phyloP scores from a whole-genome alignment of 2,888 invertebrate genomes.

The Tetranychus truncatus region DNA sequence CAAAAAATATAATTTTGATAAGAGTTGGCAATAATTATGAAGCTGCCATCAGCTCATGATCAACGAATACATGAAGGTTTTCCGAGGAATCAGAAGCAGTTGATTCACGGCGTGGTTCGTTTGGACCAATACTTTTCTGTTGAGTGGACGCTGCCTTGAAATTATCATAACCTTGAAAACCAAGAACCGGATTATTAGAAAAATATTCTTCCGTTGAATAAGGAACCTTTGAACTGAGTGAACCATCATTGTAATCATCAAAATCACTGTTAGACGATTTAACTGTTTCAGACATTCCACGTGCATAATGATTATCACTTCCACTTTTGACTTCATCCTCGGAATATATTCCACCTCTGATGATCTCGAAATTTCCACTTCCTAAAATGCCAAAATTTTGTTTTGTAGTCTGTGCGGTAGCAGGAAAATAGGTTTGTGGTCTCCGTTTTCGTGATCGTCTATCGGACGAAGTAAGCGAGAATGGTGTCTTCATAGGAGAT shows the following conservation, averaged over 20 bases:
- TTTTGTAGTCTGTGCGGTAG: neutral
- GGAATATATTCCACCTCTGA: conserved; percentile 18
- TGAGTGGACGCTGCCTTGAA: conserved; percentile 10
- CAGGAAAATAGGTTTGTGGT: neutral
- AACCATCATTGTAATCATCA: conserved; percentile 4
- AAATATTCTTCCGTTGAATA: conserved; percentile 11
- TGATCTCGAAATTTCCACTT: conserved; percentile 20
- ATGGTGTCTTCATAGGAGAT: neutral
- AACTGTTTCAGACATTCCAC: neutral
- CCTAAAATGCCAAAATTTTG: conserved; percentile 19
- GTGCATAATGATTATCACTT: conserved; percentile 14
- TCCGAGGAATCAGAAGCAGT: neutral
- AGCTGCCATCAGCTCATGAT: conserved; percentile 4
- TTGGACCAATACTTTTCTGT: neutral
- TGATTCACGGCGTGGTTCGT: neutral
- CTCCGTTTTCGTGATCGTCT: neutral
- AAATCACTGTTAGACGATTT: neutral
- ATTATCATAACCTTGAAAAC: conserved; percentile 20
- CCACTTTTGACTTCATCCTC: conserved; percentile 13
- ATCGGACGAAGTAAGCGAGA: neutral
- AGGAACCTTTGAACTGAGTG: neutral
- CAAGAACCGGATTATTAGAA: conserved; percentile 15
- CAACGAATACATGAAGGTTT: neutral
- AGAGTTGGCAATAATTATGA: neutral
- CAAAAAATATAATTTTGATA: too few species aligned